phyloP scores from a whole-genome alignment of 2,113 vertebrate genomes.

The Gymnobelideus leadbeateri region DNA sequence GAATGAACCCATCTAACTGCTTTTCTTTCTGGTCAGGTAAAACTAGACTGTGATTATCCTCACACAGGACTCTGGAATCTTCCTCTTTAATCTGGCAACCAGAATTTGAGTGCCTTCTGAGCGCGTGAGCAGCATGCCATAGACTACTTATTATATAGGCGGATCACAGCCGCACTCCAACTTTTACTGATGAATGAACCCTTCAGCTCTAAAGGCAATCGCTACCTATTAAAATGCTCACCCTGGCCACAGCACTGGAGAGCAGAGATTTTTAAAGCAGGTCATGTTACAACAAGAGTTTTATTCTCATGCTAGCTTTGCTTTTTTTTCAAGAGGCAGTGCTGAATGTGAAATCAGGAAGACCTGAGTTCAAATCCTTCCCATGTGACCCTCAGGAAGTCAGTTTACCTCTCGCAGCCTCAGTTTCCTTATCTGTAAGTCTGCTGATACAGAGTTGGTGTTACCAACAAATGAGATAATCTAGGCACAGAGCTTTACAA shows the following conservation, averaged over 20 bases:
- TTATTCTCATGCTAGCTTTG: constrained; percentile 54
- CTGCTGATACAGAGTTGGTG: not conserved
- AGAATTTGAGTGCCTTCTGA: constrained; percentile 44
- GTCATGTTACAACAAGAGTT: constrained; percentile 60
- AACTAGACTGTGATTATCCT: constrained; percentile 29
- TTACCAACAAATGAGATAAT: not conserved
- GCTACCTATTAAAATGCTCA: constrained; percentile 67
- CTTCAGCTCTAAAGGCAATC: constrained; percentile 73
- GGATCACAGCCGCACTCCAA: constrained; percentile 70
- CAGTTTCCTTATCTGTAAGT: not conserved
- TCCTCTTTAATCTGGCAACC: constrained; percentile 49
- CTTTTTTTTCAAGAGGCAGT: not conserved
- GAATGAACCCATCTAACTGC: not conserved
- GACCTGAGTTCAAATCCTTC: not conserved
- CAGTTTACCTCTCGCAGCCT: not conserved
- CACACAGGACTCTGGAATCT: constrained; percentile 23
- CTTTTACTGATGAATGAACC: constrained; percentile 73
- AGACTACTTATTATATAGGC: constrained; percentile 56
- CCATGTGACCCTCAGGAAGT: not conserved
- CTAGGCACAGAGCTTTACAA: not conserved
- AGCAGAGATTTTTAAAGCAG: constrained; percentile 32
- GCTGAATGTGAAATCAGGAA: not conserved
- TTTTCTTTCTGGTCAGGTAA: constrained; percentile 31
- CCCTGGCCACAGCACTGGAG: constrained; percentile 51
- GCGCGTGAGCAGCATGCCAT: constrained; percentile 27